Base-by-base conservation (phyloP, 2,888 invertebrate genomes). In the Resseliella maxima region DNA sequence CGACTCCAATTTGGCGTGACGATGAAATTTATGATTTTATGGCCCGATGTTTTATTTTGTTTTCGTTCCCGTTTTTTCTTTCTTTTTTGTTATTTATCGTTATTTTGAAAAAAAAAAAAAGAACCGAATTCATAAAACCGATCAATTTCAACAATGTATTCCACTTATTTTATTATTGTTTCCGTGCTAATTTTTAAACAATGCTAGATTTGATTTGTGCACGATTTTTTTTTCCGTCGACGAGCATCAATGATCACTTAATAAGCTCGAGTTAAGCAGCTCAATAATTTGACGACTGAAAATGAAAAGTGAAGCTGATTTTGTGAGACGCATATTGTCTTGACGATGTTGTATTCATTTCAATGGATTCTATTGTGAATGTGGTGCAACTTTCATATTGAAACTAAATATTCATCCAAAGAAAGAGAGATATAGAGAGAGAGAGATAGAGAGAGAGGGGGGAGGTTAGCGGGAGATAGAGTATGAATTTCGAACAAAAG, bases 1-100 rank as follows among this genome's bases (percentile, higher is more conserved):
- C 8, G n/a, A 83, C 72, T 31, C 2, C 38, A 83, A 83, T 83
- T 83, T 83, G 15, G 83, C 83, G 83, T 83, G 83, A 83, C 83
- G 83, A n/a, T n/a, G n/a, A 38, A 83, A 83, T 83, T 83, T 83
- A 83, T 38, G 83, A 83, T 83, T 83, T 38, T 38, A 21, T n/a
- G 15, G 35, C 59, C 5, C 3, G 3, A n/a, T n/a, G n/a, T n/a
- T n/a, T n/a, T 24, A 8, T 59, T 59, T 59, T 2, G 8, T 50
- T 50, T 18, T 64, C 64, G 24, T 64, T 64, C 31, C 3, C 64
- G 8, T 6, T 59, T 24, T 50, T 2, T 50, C 21, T 3, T 18
- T 50, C 50, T 50, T 18, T 21, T 50, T n/a, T n/a, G n/a, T n/a
- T n/a, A n/a, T n/a, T n/a, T 2, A 6, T 18, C 21, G 2, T 24